A percentile compares a stretch with the other conserved stretches of the same genome.
Evolutionary conservation across 2,113 vertebrate species (phyloP).

Genomic region (Leptocoma aspasia): DNA sequence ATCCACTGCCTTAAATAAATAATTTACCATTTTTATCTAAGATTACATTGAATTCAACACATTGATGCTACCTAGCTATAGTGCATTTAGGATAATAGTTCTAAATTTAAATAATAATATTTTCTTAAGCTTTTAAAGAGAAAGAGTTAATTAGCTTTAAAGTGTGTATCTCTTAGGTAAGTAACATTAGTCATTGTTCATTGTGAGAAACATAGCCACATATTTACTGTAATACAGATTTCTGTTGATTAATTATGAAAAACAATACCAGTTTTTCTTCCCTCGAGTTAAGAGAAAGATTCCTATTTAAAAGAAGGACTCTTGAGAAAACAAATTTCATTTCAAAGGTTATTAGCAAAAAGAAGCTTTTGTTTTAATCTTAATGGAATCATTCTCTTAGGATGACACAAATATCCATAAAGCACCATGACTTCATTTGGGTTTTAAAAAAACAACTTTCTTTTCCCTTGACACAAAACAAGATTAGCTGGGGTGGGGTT

Average conservation of each 20-base stretch:
- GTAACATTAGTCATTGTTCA: neutral
- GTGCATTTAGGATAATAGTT: neutral
- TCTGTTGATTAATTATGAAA: constrained; percentile 23
- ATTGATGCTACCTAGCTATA: neutral
- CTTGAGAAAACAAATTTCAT: constrained; percentile 49
- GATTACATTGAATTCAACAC: neutral
- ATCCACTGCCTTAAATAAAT: neutral
- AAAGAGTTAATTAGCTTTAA: neutral
- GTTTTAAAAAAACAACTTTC: constrained; percentile 40
- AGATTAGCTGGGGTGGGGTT: neutral
- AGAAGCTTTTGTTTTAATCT: constrained; percentile 59
- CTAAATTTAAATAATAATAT: neutral
- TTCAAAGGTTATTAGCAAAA: constrained; percentile 54
- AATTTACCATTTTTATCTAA: neutral
- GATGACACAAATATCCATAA: constrained; percentile 59
- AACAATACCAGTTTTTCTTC: constrained; percentile 18
- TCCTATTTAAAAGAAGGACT: constrained; percentile 18
- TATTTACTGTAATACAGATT: neutral
- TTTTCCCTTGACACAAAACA: constrained; percentile 51
- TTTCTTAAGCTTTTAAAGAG: neutral
- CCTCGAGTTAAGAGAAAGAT: neutral
- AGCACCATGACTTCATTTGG: constrained; percentile 52
- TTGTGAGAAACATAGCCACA: neutral
- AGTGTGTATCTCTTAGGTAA: neutral
- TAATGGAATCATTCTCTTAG: constrained; percentile 53